phyloP scores from a whole-genome alignment of 1,140 invertebrate species.

The Tyrophagus putrescentiae region DNA sequence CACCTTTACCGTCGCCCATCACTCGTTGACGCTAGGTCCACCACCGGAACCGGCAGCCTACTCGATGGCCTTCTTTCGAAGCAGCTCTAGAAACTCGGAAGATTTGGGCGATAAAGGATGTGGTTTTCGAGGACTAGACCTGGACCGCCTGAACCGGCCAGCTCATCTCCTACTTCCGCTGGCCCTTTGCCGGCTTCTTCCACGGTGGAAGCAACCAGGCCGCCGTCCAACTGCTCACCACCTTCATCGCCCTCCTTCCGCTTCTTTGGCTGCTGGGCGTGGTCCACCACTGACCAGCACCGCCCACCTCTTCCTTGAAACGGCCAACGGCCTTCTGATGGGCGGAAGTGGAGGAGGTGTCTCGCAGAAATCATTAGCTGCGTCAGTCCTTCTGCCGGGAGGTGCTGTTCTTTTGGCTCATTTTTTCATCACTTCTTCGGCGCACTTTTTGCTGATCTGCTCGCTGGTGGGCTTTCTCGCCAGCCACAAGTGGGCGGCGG shows the following conservation, averaged over 20 bases:
- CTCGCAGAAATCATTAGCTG: constrained; percentile 29
- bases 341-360: too few relatives aligned
- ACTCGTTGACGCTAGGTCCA: constrained; percentile 32
- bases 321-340: constrained; percentile 32
- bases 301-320: constrained; percentile 34
- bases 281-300: constrained; percentile 36
- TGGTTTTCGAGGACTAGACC: too few relatives aligned
- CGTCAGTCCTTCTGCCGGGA: constrained; percentile 2
- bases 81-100: too few relatives aligned
- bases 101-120: too few relatives aligned
- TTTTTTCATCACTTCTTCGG: not conserved
- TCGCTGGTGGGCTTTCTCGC: constrained; percentile 30
- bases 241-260: constrained; percentile 27
- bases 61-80: not conserved
- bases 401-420: constrained; percentile 2
- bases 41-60: constrained; percentile 35
- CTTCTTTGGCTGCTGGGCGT: constrained; percentile 36
- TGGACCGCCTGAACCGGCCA: constrained; percentile 6
- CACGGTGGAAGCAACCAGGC: too few relatives aligned
- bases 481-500: constrained; percentile 17
- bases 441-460: constrained; percentile 21
- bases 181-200: constrained; percentile 29
- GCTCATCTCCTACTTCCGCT: constrained; percentile 32
- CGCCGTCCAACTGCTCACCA: not conserved
- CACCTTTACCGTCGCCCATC: constrained; percentile 32